These are phyloP conservation scores for Pardalotus punctatus DNA, from an alignment of 2,113 vertebrate species.

Conservation along the genomic window DNA sequence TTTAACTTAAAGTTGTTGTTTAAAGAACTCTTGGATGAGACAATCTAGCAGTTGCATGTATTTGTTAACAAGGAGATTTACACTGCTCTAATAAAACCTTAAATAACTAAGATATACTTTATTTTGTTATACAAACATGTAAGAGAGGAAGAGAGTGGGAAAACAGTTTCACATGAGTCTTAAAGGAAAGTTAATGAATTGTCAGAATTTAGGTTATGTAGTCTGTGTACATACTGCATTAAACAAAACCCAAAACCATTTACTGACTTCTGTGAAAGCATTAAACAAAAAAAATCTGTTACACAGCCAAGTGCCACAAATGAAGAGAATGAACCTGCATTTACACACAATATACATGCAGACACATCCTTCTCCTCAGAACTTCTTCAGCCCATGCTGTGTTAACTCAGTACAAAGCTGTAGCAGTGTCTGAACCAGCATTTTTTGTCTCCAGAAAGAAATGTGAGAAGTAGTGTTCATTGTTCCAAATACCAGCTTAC, in stretches of 20 bases:
- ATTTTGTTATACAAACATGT: neutral
- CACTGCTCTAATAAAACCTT: neutral
- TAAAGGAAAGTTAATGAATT: neutral
- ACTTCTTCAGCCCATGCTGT: neutral
- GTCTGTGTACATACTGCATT: neutral
- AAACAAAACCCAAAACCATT: neutral
- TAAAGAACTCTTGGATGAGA: neutral
- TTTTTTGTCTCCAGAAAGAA: neutral
- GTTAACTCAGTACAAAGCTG: neutral
- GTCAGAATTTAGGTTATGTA: neutral
- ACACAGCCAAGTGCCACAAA: neutral
- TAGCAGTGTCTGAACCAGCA: neutral
- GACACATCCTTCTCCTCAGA: neutral
- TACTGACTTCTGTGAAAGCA: neutral
- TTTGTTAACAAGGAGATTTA: neutral
- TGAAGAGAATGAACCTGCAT: neutral
- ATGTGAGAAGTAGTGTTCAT: neutral
- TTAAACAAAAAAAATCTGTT: neutral
- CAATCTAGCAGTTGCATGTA: neutral
- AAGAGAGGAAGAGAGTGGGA: neutral
- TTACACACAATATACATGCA: neutral
- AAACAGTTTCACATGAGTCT: neutral
- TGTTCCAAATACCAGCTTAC: neutral
- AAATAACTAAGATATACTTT: neutral
- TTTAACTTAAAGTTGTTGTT: neutral